These are phyloP conservation scores for Stegostoma tigrinum DNA, from an alignment of 2,113 vertebrate genomes.

Conservation along the genomic window DNA sequence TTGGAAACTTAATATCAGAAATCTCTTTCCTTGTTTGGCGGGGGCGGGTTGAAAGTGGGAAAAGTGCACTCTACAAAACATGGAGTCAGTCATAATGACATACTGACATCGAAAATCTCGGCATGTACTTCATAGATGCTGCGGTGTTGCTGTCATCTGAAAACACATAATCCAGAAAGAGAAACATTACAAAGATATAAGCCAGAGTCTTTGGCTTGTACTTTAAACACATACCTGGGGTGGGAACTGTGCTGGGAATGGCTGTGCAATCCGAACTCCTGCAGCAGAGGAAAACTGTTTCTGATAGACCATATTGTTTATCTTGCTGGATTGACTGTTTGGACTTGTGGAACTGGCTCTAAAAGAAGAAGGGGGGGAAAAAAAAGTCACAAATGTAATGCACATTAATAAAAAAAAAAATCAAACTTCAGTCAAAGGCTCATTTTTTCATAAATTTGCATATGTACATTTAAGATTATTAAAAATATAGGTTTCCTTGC, in stretches of 20 bases:
- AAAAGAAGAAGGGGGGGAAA: constrained; percentile 41
- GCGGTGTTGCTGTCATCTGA: background rate
- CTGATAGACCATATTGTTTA: constrained; percentile 96
- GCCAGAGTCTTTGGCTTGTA: background rate
- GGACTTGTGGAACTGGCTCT: constrained; percentile 96
- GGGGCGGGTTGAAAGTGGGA: background rate
- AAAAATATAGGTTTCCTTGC: background rate
- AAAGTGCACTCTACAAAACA: background rate
- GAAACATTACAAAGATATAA: background rate
- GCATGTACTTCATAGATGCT: background rate
- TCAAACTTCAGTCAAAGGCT: no score
- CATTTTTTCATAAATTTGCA: no score
- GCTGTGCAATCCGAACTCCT: constrained; percentile 78
- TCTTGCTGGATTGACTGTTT: constrained; percentile 91
- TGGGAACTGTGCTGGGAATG: constrained; percentile 88
- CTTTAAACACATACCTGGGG: constrained; percentile 70
- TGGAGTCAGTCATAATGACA: background rate
- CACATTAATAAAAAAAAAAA: background rate
- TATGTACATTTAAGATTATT: background rate
- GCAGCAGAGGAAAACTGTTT: constrained; percentile 86
- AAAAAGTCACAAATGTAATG: background rate
- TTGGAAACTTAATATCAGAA: background rate
- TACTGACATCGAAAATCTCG: background rate
- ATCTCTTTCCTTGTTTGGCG: background rate
- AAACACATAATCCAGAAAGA: background rate